Evolutionary conservation across 2,113 vertebrate species (phyloP).

Genomic region (Brachirus orientalis): DNA sequence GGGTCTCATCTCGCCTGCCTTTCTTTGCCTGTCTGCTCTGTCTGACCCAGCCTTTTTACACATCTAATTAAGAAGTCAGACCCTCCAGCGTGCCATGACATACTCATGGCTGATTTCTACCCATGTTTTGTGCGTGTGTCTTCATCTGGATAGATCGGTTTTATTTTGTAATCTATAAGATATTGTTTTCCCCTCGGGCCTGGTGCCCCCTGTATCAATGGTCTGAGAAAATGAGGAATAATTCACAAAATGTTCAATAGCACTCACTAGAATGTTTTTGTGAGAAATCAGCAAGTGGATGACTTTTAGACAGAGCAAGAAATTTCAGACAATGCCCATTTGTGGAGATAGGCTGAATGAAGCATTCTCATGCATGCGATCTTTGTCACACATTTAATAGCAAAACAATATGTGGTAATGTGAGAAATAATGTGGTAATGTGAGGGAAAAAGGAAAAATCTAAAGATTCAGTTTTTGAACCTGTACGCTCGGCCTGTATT

Average conservation of each 20-base stretch:
- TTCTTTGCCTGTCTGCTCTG: conserved; percentile 78
- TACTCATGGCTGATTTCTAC: conserved; percentile 75
- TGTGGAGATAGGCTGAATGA: conserved; percentile 18
- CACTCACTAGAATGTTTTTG: conserved; percentile 41
- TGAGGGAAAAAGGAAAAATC: conserved; percentile 27
- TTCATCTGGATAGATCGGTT: conserved; percentile 61
- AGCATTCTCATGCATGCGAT: conserved; percentile 42
- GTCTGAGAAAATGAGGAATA: conserved; percentile 43
- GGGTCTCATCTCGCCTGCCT: conserved; percentile 77
- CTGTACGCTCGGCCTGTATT: too few species aligned
- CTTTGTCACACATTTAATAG: conserved; percentile 32
- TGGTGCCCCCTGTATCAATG: conserved; percentile 37
- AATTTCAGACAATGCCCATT: conserved; percentile 39
- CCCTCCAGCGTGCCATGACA: conserved; percentile 77
- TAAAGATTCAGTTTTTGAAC: too few species aligned
- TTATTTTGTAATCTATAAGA: conserved; percentile 62
- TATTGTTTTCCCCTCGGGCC: conserved; percentile 69
- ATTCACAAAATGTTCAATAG: conserved; percentile 57
- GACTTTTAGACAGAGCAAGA: conserved; percentile 46
- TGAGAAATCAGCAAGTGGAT: conserved; percentile 56
- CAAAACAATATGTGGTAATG: conserved; percentile 21
- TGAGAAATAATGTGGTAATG: conserved; percentile 3
- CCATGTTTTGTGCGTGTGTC: conserved; percentile 71
- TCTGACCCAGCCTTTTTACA: conserved; percentile 76
- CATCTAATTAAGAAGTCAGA: conserved; percentile 82